Conservation (phyloP, 2,797 vertebrate species). For the Cheirogaleus major region DNA sequence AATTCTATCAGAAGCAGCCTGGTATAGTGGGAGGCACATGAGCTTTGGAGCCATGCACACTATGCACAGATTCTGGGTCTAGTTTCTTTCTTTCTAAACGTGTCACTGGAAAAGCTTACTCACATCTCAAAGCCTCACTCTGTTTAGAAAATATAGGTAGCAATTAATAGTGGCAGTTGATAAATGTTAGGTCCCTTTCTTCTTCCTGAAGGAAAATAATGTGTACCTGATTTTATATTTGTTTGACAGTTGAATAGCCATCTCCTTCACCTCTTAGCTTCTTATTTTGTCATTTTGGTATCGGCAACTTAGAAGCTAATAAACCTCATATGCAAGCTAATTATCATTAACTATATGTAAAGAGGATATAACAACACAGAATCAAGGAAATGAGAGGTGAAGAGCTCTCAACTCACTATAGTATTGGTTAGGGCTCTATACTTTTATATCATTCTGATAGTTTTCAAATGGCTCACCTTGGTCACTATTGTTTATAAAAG, state of each 20-base stretch:
- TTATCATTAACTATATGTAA: neutral
- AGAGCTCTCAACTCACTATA: neutral
- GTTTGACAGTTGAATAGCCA: neutral
- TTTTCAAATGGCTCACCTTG: neutral
- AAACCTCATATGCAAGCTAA: neutral
- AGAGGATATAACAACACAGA: neutral
- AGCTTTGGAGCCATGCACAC: neutral
- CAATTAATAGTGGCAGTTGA: neutral
- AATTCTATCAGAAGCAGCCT: neutral
- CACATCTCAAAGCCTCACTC: neutral
- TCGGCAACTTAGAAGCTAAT: neutral
- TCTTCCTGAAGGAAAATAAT: neutral
- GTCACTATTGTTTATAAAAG: neutral
- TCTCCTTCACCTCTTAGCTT: neutral
- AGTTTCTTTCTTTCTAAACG: neutral
- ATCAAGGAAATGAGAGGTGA: neutral
- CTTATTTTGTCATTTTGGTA: conserved; percentile 29
- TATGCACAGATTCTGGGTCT: neutral
- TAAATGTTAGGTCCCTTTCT: neutral
- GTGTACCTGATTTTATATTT: neutral
- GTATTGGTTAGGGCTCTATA: neutral
- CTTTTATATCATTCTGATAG: neutral
- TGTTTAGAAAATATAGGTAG: neutral
- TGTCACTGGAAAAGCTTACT: neutral
- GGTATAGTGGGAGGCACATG: neutral